These are phyloP conservation scores for Morone chrysops DNA, from an alignment of 2,113 vertebrate species.

Conservation along the genomic window DNA sequence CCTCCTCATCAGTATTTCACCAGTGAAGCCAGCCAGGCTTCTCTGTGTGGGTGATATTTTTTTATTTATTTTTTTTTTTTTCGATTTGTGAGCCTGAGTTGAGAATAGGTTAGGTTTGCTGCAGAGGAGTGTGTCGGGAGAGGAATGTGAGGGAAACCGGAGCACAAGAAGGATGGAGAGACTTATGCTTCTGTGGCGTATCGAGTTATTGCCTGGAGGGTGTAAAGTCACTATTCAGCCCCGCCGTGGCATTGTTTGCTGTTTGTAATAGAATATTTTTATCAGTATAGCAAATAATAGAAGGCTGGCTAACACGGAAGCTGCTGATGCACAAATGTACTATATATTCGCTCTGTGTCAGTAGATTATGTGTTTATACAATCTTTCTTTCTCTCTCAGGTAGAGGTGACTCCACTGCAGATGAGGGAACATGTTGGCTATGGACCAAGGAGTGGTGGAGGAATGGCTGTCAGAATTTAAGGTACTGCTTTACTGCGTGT, in stretches of 20 bases:
- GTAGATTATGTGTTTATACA: constrained; percentile 3
- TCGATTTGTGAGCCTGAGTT: constrained; percentile 33
- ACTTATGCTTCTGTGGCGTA: constrained; percentile 29
- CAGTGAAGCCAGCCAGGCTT: constrained; percentile 43
- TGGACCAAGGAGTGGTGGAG: constrained; percentile 96
- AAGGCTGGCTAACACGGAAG: neutral
- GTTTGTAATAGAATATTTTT: constrained; percentile 25
- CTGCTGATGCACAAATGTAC: no score
- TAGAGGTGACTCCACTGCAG: constrained; percentile 79
- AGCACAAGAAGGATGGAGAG: constrained; percentile 3
- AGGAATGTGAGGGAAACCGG: constrained; percentile 28
- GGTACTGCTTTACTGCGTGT: constrained; percentile 79
- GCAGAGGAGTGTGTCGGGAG: constrained; percentile 64
- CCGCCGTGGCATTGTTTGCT: constrained; percentile 13
- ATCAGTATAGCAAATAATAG: neutral
- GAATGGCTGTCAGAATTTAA: constrained; percentile 99
- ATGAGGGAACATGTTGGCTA: constrained; percentile 97
- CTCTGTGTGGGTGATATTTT: constrained; percentile 58
- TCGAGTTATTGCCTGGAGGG: constrained; percentile 32
- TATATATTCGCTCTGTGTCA: constrained; percentile 21
- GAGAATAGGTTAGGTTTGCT: constrained; percentile 42
- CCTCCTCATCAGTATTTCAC: constrained; percentile 2
- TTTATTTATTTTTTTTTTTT: constrained; percentile 36
- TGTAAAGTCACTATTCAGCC: constrained; percentile 12
- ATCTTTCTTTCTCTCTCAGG: constrained; percentile 56